A percentile compares a stretch with the other conserved stretches of the same genome.
Conservation (phyloP, 2,797 vertebrate genomes). For the Enteromius treurensis region DNA sequence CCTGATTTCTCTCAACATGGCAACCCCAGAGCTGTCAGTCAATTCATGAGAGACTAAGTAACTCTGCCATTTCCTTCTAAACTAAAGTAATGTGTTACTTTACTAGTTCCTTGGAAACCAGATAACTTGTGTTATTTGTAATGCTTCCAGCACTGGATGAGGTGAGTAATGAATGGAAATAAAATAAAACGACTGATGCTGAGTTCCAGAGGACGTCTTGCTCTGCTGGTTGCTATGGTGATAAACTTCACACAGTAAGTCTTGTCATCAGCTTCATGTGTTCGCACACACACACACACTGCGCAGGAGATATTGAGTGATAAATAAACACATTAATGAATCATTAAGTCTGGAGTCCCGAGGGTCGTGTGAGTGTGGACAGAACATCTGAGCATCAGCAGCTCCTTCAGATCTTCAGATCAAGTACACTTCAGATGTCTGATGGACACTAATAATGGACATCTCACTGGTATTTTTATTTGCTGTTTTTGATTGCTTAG, state of each 20-base stretch:
- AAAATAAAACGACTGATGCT: constrained; percentile 22
- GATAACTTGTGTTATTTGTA: too few relatives aligned
- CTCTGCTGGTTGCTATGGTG: constrained; percentile 75
- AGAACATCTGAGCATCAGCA: too few relatives aligned
- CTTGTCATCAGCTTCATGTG: constrained; percentile 21
- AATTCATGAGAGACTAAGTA: too few relatives aligned
- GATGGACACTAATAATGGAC: too few relatives aligned
- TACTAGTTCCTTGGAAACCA: too few relatives aligned
- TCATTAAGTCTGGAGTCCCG: background rate
- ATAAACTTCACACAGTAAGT: constrained; percentile 73
- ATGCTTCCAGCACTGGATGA: background rate
- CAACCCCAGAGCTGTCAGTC: too few relatives aligned
- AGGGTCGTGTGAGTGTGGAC: too few relatives aligned
- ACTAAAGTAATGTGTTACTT: background rate
- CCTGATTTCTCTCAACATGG: too few relatives aligned
- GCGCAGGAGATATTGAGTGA: background rate
- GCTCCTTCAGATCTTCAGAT: too few relatives aligned
- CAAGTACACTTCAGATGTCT: too few relatives aligned
- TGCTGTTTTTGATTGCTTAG: too few relatives aligned
- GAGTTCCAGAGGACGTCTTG: constrained; percentile 72
- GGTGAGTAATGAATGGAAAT: background rate
- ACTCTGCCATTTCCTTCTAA: background rate
- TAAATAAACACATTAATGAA: constrained; percentile 25
- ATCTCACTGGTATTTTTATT: too few relatives aligned
- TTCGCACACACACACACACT: constrained; percentile 14